Evolutionary conservation across 2,113 vertebrate species (phyloP).

Genomic region (Dinomys branickii): DNA sequence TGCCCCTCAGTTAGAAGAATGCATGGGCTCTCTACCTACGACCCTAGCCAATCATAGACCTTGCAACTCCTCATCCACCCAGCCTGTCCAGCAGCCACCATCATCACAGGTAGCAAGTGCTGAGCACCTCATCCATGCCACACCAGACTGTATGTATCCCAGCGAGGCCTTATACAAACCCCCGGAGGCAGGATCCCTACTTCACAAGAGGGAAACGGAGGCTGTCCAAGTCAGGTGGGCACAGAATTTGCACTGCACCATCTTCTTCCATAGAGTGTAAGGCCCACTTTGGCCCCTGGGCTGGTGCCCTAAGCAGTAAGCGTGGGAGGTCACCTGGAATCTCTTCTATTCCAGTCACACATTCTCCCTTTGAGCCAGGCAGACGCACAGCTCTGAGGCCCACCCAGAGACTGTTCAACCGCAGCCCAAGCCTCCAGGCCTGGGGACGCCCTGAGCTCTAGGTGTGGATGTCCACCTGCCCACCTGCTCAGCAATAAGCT

Average conservation of each 20-base stretch:
- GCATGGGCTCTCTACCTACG: no score
- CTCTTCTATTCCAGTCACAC: no score
- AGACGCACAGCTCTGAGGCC: neutral
- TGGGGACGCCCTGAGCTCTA: neutral
- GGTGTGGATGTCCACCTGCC: neutral
- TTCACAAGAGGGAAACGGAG: neutral
- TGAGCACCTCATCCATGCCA: neutral
- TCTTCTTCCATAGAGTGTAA: rapidly evolving
- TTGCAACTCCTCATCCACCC: neutral
- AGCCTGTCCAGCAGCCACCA: rapidly evolving
- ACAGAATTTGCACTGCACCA: neutral
- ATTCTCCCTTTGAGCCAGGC: neutral
- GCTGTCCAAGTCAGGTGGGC: neutral
- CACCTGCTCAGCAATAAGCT: neutral
- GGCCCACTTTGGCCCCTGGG: neutral
- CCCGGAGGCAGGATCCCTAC: rapidly evolving
- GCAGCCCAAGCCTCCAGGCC: neutral
- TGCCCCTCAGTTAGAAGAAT: neutral
- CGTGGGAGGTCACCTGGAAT: neutral
- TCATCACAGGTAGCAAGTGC: rapidly evolving
- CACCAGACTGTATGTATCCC: no score
- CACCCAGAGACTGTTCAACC: neutral
- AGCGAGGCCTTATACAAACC: neutral
- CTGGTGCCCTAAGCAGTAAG: neutral
- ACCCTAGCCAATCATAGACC: neutral